Conservation (phyloP, 2,888 invertebrate species). For the Eupeodes latifasciatus region DNA sequence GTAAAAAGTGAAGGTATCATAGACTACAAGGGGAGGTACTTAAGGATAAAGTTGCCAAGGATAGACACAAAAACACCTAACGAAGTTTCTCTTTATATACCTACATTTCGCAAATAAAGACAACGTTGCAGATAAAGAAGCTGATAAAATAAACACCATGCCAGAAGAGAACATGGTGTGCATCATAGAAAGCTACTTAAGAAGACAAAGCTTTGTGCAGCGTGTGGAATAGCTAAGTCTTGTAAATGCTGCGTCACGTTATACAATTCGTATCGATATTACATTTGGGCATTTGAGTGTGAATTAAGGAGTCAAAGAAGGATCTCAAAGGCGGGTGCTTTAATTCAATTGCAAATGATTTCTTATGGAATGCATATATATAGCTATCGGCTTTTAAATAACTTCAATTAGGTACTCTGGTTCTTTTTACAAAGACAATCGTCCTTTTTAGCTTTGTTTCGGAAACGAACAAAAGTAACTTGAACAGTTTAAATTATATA, state of each 20-base stretch:
- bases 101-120: conserved; percentile 35
- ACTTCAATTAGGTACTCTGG: too few species aligned
- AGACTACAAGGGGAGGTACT: too few species aligned
- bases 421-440: too few species aligned
- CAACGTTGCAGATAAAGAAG: conserved; percentile 31
- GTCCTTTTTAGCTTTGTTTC: too few species aligned
- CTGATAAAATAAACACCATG: conserved; percentile 15
- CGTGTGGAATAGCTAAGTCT: background rate
- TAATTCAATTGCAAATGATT: conserved; percentile 23
- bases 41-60: conserved; percentile 8
- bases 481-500: too few species aligned
- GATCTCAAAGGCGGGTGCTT: background rate
- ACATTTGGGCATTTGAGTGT: conserved; percentile 10
- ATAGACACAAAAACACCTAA: conserved; percentile 32
- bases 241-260: background rate
- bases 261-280: background rate
- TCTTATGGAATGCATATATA: background rate
- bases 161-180: conserved; percentile 13
- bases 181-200: conserved; percentile 53
- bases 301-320: background rate
- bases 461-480: too few species aligned
- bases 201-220: conserved; percentile 50
- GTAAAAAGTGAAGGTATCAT: too few species aligned
- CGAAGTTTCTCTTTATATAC: conserved; percentile 49
- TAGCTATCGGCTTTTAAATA: background rate